Evolutionary conservation across 2,797 vertebrate genomes (phyloP).

Genomic region (Phalloptychus januarius): DNA sequence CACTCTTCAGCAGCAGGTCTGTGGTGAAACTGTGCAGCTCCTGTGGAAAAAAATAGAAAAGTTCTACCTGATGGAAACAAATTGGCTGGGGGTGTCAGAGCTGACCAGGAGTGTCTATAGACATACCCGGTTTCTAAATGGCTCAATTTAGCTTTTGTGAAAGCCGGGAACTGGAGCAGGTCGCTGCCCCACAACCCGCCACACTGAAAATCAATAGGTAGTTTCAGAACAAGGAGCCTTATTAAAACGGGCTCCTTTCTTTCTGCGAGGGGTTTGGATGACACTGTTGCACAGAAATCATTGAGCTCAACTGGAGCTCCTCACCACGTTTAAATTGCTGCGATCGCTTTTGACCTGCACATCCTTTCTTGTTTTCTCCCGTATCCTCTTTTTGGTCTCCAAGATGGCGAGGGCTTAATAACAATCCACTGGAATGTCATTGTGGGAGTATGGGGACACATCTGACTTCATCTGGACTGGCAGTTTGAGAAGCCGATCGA

Average conservation of each 20-base stretch:
- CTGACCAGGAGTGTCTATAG: conserved; percentile 70
- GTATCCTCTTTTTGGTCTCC: conserved; percentile 53
- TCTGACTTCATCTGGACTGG: conserved; percentile 28
- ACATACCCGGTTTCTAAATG: conserved; percentile 77
- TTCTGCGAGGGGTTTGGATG: conserved; percentile 71
- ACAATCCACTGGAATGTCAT: conserved; percentile 45
- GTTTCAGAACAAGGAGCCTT: conserved; percentile 82
- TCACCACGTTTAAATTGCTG: conserved; percentile 67
- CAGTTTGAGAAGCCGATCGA: conserved; percentile 15
- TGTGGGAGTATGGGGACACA: conserved; percentile 16
- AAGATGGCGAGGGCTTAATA: conserved; percentile 58
- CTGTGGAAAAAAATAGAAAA: conserved; percentile 56
- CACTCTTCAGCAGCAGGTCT: conserved; percentile 47
- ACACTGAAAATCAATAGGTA: conserved; percentile 85
- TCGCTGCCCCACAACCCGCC: conserved; percentile 72
- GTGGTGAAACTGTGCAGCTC: conserved; percentile 60
- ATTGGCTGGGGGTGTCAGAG: conserved; percentile 67
- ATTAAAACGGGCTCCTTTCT: conserved; percentile 77
- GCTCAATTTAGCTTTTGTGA: conserved; percentile 82
- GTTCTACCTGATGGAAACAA: conserved; percentile 77
- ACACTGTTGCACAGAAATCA: conserved; percentile 73
- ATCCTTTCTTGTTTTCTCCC: conserved; percentile 61
- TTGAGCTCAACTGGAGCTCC: conserved; percentile 70
- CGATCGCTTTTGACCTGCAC: conserved; percentile 70
- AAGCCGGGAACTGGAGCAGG: conserved; percentile 70